phyloP scores from a whole-genome alignment of 2,797 vertebrate genomes.

The Platalea minor region DNA sequence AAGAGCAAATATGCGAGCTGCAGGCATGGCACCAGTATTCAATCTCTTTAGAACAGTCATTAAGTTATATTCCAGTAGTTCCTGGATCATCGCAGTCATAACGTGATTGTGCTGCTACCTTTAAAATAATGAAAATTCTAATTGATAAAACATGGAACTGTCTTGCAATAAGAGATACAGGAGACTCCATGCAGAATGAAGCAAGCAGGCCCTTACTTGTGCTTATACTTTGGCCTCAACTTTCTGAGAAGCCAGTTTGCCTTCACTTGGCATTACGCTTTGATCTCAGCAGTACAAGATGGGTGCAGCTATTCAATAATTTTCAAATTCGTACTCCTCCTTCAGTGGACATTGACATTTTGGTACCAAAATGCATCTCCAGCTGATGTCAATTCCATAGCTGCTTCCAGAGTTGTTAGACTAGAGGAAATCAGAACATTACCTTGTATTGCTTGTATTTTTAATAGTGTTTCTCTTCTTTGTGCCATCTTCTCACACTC shows the following conservation, averaged over 20 bases:
- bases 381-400: accelerated
- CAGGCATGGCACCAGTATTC: neutral
- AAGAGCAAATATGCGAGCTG: neutral
- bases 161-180: neutral
- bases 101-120: neutral
- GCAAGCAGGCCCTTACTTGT: neutral
- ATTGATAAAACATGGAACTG: neutral
- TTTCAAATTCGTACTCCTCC: neutral
- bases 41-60: neutral
- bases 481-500: neutral
- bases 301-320: neutral
- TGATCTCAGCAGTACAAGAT: neutral
- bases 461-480: neutral
- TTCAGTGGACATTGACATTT: neutral
- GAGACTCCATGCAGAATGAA: neutral
- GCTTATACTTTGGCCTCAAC: neutral
- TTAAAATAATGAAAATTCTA: neutral
- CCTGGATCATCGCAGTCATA: neutral
- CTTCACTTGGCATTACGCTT: neutral
- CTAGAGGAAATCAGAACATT: neutral
- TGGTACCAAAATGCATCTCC: neutral
- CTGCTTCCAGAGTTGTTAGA: neutral
- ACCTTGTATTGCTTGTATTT: neutral
- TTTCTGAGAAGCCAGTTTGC: neutral
- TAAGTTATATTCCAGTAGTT: neutral